Base-by-base conservation (phyloP, 2,113 vertebrate species). In the Neotoma lepida region DNA sequence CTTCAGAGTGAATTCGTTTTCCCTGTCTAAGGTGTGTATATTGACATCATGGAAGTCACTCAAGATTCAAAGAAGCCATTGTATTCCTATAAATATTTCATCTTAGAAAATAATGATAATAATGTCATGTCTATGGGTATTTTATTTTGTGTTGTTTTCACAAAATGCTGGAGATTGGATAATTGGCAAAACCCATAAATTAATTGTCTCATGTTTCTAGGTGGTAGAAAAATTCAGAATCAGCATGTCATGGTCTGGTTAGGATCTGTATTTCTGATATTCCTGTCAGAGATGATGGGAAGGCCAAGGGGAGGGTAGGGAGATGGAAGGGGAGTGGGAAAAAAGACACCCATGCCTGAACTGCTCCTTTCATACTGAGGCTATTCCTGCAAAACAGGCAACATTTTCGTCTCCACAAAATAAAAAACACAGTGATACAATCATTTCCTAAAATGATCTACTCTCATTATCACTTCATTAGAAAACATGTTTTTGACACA, bases 241-340 rank as follows among this genome's bases (percentile, higher is more conserved):
- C 26, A 54, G 9, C 17, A 64, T 64, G 17, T 5, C 9, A 68
- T 49, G 46, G 33, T 3, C 24, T 41, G 15, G 5, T 41, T 17
- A 81, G 6, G 9, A 39, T n/a, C 35, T 64, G n/a, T 33, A 26
- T 81, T 54, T n/a, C 4, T 68, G 0, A 64, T 9, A 63, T 64
- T 20, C 22, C 17, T 63, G 4, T 66, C 14, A 61, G 5, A 80
- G 1, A 68, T 33, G 9, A 41, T 68, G 22, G 5, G 18, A 41
- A 10, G 22, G 4, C 15, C 63, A 26, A 74, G 10, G 49, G 18
- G 17, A 46, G 24, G 20, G 26, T 61, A 46, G 18, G 4, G 44
- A 44, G 1, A 49, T 35, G 13, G 18, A 4, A 15, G 2, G 1
- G 33, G 9, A 18, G 3, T 2, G 3, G 30, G 12, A 33, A 13